Conservation (phyloP, 2,888 invertebrate species). For the Craniophora ligustri region DNA sequence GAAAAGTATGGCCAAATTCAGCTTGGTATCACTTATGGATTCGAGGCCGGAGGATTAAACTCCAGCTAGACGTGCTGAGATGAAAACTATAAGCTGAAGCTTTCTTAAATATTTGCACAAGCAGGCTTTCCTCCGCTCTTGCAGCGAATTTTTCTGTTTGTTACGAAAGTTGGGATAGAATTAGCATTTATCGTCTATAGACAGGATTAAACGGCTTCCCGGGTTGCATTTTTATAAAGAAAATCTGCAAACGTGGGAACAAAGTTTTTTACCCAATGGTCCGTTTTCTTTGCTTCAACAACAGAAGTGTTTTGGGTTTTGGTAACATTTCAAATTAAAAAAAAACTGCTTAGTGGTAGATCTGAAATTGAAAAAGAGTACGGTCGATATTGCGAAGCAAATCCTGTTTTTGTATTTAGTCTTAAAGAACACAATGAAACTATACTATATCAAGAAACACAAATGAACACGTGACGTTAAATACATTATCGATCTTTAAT, state of each 20-base stretch:
- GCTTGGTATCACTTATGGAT: constrained; percentile 1
- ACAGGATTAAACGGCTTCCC: constrained; percentile 69
- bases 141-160: constrained; percentile 72
- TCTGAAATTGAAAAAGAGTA: too few species aligned
- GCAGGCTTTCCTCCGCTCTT: constrained; percentile 61
- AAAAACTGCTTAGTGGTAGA: background rate
- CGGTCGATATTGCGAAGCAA: too few species aligned
- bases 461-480: too few species aligned
- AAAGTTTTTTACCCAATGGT: constrained; percentile 53
- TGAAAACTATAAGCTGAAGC: constrained; percentile 60
- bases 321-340: constrained; percentile 2
- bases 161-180: constrained; percentile 72
- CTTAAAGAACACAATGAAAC: too few species aligned
- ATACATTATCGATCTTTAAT: too few species aligned
- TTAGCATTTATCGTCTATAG: constrained; percentile 80
- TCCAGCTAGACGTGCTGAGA: constrained; percentile 54
- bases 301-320: background rate
- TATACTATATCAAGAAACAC: too few species aligned
- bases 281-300: constrained; percentile 17
- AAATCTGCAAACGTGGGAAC: constrained; percentile 52
- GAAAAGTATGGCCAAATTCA: background rate
- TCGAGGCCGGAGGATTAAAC: constrained; percentile 30
- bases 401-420: too few species aligned
- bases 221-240: constrained; percentile 69
- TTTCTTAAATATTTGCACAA: constrained; percentile 65